Evolutionary conservation across 2,888 invertebrate species (phyloP).

Genomic region (Plebejus melissa): DNA sequence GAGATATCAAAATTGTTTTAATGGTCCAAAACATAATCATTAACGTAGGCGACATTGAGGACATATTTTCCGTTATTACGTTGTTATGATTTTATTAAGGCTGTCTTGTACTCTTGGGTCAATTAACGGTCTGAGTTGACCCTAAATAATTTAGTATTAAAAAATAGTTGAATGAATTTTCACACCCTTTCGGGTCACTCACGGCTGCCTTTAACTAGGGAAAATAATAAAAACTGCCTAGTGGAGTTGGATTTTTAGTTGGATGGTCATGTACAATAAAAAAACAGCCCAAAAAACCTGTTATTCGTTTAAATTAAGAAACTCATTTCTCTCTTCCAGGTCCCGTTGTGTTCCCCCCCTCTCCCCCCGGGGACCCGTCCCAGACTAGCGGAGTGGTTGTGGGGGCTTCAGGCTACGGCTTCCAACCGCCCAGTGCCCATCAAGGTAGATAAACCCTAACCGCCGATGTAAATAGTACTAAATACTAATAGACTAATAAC

Average conservation of each 20-base stretch:
- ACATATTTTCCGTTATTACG: not conserved
- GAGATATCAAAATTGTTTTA: conserved; percentile 29
- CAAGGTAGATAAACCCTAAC: conserved; percentile 76
- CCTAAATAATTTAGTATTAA: too few species aligned
- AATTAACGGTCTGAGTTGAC: too few species aligned
- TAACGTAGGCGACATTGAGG: not conserved
- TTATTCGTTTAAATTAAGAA: not conserved
- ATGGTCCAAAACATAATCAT: not conserved
- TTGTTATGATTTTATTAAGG: not conserved
- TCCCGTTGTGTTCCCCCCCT: conserved; percentile 88
- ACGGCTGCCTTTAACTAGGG: too few species aligned
- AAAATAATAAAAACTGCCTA: too few species aligned
- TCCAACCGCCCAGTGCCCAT: conserved; percentile 85
- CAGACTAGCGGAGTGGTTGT: conserved; percentile 89
- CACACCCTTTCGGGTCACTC: too few species aligned
- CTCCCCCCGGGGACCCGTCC: conserved; percentile 82
- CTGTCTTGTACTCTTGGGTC: not conserved
- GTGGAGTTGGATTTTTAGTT: too few species aligned
- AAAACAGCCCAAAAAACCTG: too few species aligned
- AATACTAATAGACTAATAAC: conserved; percentile 35
- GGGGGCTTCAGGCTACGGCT: conserved; percentile 91
- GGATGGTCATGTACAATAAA: too few species aligned
- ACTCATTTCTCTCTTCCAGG: conserved; percentile 70
- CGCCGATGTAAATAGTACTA: conserved; percentile 65
- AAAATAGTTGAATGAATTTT: too few species aligned